phyloP scores from a whole-genome alignment of 2,797 vertebrate species.

The Enteromius thamalakanensis region DNA sequence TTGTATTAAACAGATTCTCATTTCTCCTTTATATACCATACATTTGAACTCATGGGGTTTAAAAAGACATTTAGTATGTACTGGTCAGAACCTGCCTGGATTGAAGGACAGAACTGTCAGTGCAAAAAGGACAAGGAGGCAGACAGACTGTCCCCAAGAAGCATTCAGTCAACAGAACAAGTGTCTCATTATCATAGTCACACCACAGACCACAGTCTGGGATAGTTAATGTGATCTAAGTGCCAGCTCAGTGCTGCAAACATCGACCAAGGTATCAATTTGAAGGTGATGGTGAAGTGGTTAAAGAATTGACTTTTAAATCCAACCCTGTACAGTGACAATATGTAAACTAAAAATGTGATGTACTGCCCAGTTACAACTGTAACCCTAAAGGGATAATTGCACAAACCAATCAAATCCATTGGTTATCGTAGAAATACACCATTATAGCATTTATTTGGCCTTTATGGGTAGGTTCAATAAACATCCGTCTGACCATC shows the following conservation, averaged over 20 bases:
- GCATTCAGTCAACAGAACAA: constrained; percentile 18
- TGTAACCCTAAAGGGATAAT: neutral
- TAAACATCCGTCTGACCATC: neutral
- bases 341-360: neutral
- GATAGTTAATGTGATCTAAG: constrained; percentile 5
- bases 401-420: neutral
- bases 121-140: constrained; percentile 31
- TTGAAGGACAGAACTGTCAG: constrained; percentile 18
- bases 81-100: neutral
- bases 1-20: neutral
- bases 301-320: constrained; percentile 6
- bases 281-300: neutral
- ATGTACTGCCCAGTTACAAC: constrained; percentile 29
- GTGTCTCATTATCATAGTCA: constrained; percentile 16
- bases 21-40: constrained; percentile 2
- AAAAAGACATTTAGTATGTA: neutral
- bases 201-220: neutral
- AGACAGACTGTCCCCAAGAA: constrained; percentile 45
- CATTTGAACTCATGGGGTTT: neutral
- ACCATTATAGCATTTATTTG: neutral
- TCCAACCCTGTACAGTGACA: neutral
- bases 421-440: too few species aligned
- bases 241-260: neutral
- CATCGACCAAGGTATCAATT: neutral
- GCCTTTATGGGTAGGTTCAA: neutral